Evolutionary conservation across 1,140 invertebrate genomes (phyloP).

Genomic region (Planococcus citri): DNA sequence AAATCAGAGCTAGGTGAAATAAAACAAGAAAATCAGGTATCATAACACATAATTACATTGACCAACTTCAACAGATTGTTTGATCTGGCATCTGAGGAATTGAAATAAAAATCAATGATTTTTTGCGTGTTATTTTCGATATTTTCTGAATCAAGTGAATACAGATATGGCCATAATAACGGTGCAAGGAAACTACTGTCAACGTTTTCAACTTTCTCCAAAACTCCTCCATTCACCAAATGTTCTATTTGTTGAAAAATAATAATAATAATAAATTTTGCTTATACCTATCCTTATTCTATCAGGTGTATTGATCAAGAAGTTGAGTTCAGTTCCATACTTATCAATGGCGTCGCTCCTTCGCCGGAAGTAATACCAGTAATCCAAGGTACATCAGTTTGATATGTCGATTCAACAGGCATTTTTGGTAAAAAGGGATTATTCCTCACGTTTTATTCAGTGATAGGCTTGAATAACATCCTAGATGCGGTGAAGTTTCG

Average conservation of each 20-base stretch:
- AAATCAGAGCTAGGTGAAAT: no score
- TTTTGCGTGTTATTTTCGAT: neutral
- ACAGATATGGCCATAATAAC: neutral
- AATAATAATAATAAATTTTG: neutral
- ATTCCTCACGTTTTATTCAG: neutral
- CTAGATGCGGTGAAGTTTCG: neutral
- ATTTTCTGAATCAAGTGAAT: neutral
- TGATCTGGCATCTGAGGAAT: neutral
- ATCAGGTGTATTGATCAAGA: neutral
- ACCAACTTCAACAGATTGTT: neutral
- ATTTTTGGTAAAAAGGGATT: neutral
- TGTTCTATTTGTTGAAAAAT: neutral
- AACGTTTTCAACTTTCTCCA: neutral
- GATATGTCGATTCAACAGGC: neutral
- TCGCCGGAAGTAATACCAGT: neutral
- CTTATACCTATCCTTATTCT: neutral
- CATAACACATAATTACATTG: neutral
- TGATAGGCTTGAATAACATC: neutral
- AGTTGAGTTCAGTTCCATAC: no score
- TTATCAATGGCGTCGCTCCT: neutral
- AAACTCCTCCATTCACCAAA: neutral
- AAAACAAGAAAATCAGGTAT: neutral
- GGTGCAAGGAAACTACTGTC: neutral
- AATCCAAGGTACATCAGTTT: neutral
- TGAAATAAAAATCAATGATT: neutral